phyloP scores from a whole-genome alignment of 2,888 invertebrate species.

The Orthosia gothica region DNA sequence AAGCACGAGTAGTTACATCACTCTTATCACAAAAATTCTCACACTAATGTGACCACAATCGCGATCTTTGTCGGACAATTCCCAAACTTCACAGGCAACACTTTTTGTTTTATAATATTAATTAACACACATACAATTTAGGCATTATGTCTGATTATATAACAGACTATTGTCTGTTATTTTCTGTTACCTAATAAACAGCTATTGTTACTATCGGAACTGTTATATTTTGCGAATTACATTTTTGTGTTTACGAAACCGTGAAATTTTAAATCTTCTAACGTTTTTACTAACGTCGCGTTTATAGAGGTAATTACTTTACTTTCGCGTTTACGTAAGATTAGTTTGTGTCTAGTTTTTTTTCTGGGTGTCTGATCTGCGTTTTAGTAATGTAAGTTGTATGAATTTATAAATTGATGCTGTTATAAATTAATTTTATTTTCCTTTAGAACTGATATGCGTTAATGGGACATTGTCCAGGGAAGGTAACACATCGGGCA shows the following conservation, averaged over 20 bases:
- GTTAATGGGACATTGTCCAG: too few relatives aligned
- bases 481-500: too few relatives aligned
- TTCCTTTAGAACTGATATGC: not conserved
- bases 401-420: not conserved
- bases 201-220: constrained; percentile 55
- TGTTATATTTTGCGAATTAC: constrained; percentile 45
- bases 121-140: constrained; percentile 50
- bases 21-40: constrained; percentile 32
- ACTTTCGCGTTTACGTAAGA: constrained; percentile 63
- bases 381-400: not conserved
- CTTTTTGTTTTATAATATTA: constrained; percentile 46
- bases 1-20: constrained; percentile 18
- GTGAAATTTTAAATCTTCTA: constrained; percentile 64
- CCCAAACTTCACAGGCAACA: constrained; percentile 20
- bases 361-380: constrained; percentile 10
- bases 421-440: constrained; percentile 5
- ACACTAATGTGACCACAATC: constrained; percentile 41
- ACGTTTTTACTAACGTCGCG: constrained; percentile 47
- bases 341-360: constrained; percentile 39
- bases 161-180: constrained; percentile 35
- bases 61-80: constrained; percentile 13
- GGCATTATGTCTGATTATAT: constrained; percentile 45
- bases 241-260: constrained; percentile 56
- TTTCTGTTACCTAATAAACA: constrained; percentile 56
- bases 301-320: constrained; percentile 56